A percentile compares a stretch with the other conserved stretches of the same genome.
phyloP scores from a whole-genome alignment of 2,113 vertebrate genomes.

The Cochlearius cochlearius region DNA sequence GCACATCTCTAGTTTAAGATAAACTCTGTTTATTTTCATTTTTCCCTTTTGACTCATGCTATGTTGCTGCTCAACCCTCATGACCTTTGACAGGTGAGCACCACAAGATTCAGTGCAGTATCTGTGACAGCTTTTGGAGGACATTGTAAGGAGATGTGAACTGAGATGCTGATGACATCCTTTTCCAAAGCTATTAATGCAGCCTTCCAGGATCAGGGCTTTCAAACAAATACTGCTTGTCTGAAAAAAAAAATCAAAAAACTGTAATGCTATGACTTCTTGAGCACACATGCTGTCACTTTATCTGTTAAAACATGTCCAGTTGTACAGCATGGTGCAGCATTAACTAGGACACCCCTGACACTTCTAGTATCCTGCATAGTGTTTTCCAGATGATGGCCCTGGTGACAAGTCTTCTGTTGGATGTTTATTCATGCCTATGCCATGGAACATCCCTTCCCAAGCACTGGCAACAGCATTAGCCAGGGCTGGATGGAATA shows the following conservation, averaged over 20 bases:
- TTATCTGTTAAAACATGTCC: not conserved
- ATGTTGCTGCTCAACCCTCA: not conserved
- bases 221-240: not conserved
- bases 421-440: not conserved
- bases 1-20: not conserved
- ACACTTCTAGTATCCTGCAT: not conserved
- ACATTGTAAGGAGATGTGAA: not conserved
- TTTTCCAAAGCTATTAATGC: not conserved
- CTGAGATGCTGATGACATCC: not conserved
- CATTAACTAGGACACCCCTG: not conserved
- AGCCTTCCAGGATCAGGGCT: not conserved
- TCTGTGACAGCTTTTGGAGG: not conserved
- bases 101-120: not conserved
- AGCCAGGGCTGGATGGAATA: not conserved
- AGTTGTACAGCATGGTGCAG: not conserved
- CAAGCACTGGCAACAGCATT: not conserved
- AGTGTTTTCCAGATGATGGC: not conserved
- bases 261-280: not conserved
- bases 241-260: not conserved
- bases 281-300: not conserved
- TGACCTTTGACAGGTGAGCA: not conserved
- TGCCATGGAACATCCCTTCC: not conserved
- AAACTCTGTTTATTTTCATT: not conserved
- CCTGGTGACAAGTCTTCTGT: not conserved
- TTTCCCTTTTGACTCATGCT: not conserved